Evolutionary conservation across 2,888 invertebrate species (phyloP).

Genomic region (Beris morrisii): DNA sequence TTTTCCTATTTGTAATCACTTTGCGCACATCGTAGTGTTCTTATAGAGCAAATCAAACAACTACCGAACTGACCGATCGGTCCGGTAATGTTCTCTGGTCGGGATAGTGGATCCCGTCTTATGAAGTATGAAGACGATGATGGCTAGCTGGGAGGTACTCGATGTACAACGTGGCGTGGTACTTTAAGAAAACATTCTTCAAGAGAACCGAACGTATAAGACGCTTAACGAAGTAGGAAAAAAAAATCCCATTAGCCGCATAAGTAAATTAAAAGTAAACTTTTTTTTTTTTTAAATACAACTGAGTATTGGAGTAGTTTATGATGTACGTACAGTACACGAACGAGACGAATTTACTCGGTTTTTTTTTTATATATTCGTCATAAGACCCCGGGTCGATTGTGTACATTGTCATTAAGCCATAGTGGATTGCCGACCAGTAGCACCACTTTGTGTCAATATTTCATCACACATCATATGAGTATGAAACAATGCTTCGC

Average conservation of each 20-base stretch:
- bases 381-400: slow-evolving; percentile 4
- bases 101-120: neutral
- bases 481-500: slow-evolving; percentile 11
- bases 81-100: neutral
- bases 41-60: slow-evolving; percentile 26
- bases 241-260: slow-evolving; percentile 33
- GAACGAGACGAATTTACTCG: neutral
- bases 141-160: slow-evolving; percentile 15
- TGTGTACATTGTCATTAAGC: slow-evolving; percentile 38
- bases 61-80: neutral
- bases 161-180: neutral
- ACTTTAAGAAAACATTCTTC: slow-evolving; percentile 20
- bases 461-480: slow-evolving; percentile 20
- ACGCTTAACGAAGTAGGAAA: neutral
- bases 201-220: slow-evolving; percentile 7
- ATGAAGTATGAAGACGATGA: neutral
- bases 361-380: no score
- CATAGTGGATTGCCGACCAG: slow-evolving; percentile 36
- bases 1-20: slow-evolving; percentile 35
- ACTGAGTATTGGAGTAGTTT: neutral
- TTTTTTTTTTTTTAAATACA: slow-evolving; percentile 21
- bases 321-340: no score
- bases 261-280: slow-evolving; percentile 38
- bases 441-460: slow-evolving; percentile 35
- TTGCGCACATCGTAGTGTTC: slow-evolving; percentile 27